Evolutionary conservation across 2,888 invertebrate genomes (phyloP).

Genomic region (Hyposoter dolosus): DNA sequence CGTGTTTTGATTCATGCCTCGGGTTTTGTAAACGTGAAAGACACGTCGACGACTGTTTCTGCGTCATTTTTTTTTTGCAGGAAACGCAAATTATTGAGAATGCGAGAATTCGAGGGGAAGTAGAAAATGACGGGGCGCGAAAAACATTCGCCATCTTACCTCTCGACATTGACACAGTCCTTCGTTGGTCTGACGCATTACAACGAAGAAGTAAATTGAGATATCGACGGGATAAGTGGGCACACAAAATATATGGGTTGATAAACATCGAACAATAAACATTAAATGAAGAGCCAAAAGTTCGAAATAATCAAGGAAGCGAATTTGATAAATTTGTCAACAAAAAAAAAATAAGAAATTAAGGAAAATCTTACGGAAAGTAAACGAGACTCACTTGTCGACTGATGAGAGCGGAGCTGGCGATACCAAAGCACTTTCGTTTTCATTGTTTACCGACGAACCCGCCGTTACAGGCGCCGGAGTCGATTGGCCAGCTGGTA

Average conservation of each 20-base stretch:
- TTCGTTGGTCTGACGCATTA: constrained; percentile 81
- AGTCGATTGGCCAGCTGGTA: constrained; percentile 82
- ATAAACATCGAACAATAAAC: constrained; percentile 35
- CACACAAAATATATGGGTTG: constrained; percentile 50
- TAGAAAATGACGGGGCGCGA: constrained; percentile 51
- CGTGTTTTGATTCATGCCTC: constrained; percentile 58
- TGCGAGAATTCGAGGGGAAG: background rate
- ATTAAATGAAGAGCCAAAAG: constrained; percentile 41
- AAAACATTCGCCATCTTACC: constrained; percentile 78
- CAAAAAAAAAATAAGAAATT: background rate
- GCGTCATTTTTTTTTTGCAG: constrained; percentile 7
- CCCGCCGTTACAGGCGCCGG: constrained; percentile 80
- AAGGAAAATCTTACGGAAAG: constrained; percentile 3
- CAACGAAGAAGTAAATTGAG: constrained; percentile 71
- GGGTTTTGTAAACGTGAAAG: constrained; percentile 44
- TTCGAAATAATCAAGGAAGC: constrained; percentile 54
- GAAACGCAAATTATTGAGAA: background rate
- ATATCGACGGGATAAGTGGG: constrained; percentile 62
- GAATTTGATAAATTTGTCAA: constrained; percentile 27
- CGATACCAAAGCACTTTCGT: constrained; percentile 82
- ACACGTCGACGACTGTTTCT: constrained; percentile 44
- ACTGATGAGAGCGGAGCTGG: constrained; percentile 87
- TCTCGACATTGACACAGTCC: constrained; percentile 82
- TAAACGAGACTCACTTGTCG: constrained; percentile 85
- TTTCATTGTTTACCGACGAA: constrained; percentile 81